Evolutionary conservation across 2,797 vertebrate genomes (phyloP).

Genomic region (Lagodon rhomboides): DNA sequence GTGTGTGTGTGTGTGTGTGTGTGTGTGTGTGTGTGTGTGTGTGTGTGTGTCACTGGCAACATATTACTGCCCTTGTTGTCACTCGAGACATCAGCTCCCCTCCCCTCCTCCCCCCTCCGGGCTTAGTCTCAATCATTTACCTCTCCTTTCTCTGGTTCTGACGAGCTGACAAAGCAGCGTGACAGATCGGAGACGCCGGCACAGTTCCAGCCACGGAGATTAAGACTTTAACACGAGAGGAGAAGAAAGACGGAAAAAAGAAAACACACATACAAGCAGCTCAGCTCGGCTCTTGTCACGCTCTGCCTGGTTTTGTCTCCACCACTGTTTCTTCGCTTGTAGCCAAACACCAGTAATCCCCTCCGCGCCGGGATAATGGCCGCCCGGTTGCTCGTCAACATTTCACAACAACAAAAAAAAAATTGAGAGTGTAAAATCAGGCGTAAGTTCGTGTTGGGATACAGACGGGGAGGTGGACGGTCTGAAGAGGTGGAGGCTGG

Average conservation of each 20-base stretch:
- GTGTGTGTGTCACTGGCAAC: constrained; percentile 43
- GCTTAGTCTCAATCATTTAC: constrained; percentile 56
- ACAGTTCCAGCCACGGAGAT: constrained; percentile 70
- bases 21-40: constrained; percentile 29
- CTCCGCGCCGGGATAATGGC: constrained; percentile 47
- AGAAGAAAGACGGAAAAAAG: constrained; percentile 23
- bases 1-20: constrained; percentile 11
- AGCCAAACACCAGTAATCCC: constrained; percentile 69
- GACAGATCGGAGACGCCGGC: constrained; percentile 66
- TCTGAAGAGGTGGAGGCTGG: constrained; percentile 15
- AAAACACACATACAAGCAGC: constrained; percentile 34
- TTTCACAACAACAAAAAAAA: constrained; percentile 47
- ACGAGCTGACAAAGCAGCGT: constrained; percentile 70
- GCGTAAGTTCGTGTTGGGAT: constrained; percentile 27
- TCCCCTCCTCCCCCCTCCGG: constrained; percentile 45
- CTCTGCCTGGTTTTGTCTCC: constrained; percentile 52
- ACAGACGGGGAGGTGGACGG: constrained; percentile 50
- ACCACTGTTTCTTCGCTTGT: constrained; percentile 55
- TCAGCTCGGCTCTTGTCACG: constrained; percentile 59
- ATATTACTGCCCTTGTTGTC: constrained; percentile 61
- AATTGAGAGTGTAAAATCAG: constrained; percentile 44
- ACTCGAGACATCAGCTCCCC: constrained; percentile 54
- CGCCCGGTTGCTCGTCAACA: constrained; percentile 45
- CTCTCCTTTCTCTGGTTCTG: constrained; percentile 57
- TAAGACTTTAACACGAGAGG: constrained; percentile 65